Percentiles rank a stretch among this genome's conserved stretches.
Evolutionary conservation across 2,797 vertebrate genomes (phyloP).

Genomic region (Tinamus major): DNA sequence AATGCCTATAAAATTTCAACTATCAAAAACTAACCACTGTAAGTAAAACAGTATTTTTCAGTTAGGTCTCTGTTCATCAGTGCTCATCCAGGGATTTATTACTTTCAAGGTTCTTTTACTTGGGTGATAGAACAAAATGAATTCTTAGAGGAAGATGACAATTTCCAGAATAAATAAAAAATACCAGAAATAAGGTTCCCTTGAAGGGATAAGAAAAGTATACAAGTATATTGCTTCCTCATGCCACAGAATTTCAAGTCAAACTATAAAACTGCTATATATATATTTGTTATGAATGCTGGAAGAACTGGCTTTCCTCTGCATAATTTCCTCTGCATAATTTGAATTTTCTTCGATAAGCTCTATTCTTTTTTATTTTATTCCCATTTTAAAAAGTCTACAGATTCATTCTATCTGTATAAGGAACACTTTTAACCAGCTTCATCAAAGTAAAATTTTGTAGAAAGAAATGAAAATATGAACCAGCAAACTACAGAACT

Average conservation of each 20-base stretch:
- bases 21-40: not conserved
- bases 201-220: slow-evolving; percentile 24
- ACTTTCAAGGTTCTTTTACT: not conserved
- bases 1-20: not conserved
- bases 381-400: not conserved
- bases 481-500: not conserved
- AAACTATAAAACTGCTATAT: slow-evolving; percentile 21
- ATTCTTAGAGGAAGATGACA: not conserved
- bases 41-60: not conserved
- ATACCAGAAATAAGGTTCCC: slow-evolving; percentile 11
- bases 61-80: not conserved
- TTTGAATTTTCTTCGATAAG: not conserved
- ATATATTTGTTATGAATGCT: not conserved
- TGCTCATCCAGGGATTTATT: not conserved
- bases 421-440: not conserved
- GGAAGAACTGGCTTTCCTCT: slow-evolving; percentile 33
- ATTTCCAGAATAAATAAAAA: slow-evolving; percentile 25
- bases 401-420: not conserved
- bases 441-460: not conserved
- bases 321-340: not conserved
- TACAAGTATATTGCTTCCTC: slow-evolving; percentile 1
- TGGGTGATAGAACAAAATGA: not conserved
- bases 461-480: not conserved
- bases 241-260: slow-evolving; percentile 15
- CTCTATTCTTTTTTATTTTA: not conserved